These are phyloP conservation scores for Rotaria sp. DNA, from an alignment of 2,888 invertebrate species.

Conservation along the genomic window DNA sequence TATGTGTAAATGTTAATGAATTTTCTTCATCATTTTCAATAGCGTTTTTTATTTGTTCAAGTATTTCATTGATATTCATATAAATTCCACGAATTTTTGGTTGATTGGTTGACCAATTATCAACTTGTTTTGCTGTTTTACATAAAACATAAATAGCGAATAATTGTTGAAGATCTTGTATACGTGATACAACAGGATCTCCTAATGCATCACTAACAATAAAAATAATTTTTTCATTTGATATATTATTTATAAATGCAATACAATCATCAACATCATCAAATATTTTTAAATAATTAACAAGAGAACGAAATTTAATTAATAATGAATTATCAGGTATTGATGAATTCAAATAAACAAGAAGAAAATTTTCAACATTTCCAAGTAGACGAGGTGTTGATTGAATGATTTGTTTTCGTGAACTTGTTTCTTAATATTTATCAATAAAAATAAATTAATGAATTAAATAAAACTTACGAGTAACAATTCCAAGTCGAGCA, in stretches of 20 bases:
- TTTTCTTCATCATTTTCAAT: neutral
- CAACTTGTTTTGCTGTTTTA: neutral
- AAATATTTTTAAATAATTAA: neutral
- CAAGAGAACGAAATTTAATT: neutral
- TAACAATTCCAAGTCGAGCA: neutral
- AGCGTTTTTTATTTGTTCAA: neutral
- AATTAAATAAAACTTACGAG: neutral
- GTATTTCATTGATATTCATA: neutral
- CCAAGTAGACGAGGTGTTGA: neutral
- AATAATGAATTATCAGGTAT: neutral
- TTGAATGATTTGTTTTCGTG: neutral
- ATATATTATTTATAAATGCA: neutral
- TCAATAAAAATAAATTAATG: neutral
- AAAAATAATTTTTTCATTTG: neutral
- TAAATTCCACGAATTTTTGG: neutral
- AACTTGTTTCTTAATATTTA: neutral
- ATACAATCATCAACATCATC: neutral
- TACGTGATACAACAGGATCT: neutral
- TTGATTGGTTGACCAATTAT: neutral
- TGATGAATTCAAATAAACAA: neutral
- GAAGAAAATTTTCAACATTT: conserved; percentile 1
- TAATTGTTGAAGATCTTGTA: conserved; percentile 26
- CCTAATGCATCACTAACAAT: neutral
- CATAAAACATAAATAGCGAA: conserved; percentile 12
- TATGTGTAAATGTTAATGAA: neutral